Percentiles rank a stretch among this genome's conserved stretches.
phyloP scores from a whole-genome alignment of 2,113 vertebrate species.

The Candoia aspera region DNA sequence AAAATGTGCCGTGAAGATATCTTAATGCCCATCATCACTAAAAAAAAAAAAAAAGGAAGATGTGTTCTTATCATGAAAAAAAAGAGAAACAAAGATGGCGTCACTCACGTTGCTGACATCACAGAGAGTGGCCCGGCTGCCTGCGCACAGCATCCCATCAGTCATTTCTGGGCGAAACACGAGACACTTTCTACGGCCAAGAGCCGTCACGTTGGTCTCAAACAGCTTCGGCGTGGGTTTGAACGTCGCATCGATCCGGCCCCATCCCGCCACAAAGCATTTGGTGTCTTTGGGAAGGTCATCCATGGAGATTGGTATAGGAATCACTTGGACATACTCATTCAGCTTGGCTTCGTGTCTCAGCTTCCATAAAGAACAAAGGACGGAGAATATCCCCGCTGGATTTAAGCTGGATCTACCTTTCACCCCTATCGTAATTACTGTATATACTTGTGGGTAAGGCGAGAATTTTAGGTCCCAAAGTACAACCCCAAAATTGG shows the following conservation, averaged over 20 bases:
- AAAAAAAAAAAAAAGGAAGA: background rate
- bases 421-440: background rate
- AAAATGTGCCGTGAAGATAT: no score
- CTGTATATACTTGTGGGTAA: no score
- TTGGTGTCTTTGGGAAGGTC: conserved; percentile 13
- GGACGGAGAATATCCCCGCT: background rate
- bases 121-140: background rate
- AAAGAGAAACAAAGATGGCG: background rate
- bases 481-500: no score
- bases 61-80: background rate
- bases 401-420: background rate
- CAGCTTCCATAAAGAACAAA: conserved; percentile 2
- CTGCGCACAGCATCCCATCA: conserved; percentile 44
- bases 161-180: background rate
- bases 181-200: conserved; percentile 19
- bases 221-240: conserved; percentile 8
- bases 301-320: conserved; percentile 6
- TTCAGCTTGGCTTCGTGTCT: conserved; percentile 18
- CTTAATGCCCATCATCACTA: no score
- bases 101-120: conserved; percentile 38
- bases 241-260: background rate
- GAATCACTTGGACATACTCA: conserved; percentile 29
- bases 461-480: no score
- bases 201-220: conserved; percentile 39
- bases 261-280: conserved; percentile 43